Conservation (phyloP, 2,888 invertebrate genomes). For the Caradrina clavipalpis region DNA sequence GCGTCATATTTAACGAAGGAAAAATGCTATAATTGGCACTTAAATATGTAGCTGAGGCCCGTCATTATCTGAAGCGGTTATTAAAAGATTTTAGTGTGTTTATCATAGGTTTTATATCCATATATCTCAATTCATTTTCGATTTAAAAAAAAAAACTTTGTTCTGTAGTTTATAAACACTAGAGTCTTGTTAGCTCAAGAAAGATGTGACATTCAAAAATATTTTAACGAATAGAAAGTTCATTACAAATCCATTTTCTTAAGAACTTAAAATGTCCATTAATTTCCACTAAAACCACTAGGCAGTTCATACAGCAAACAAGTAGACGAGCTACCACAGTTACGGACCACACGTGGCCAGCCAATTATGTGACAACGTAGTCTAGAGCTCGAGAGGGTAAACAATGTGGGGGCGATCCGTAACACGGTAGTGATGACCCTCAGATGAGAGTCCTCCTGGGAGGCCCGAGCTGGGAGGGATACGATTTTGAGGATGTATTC, state of each 20-base stretch:
- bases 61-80: constrained; percentile 48
- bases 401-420: constrained; percentile 80
- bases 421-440: constrained; percentile 78
- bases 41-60: constrained; percentile 51
- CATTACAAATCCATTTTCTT: constrained; percentile 46
- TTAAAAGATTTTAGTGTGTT: constrained; percentile 40
- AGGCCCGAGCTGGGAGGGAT: constrained; percentile 68
- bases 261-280: constrained; percentile 57
- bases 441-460: constrained; percentile 70
- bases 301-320: constrained; percentile 53
- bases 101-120: constrained; percentile 7
- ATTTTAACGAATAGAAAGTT: constrained; percentile 40
- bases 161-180: constrained; percentile 5
- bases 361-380: constrained; percentile 84
- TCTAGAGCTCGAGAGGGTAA: constrained; percentile 77
- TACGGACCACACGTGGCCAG: constrained; percentile 75
- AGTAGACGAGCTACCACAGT: constrained; percentile 69
- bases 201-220: constrained; percentile 5
- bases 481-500: constrained; percentile 16
- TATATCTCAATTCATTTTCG: neutral
- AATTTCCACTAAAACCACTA: constrained; percentile 56
- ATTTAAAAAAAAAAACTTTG: neutral
- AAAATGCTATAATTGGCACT: constrained; percentile 66
- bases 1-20: constrained; percentile 62
- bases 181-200: constrained; percentile 28